Percentiles rank a stretch among this genome's conserved stretches.
Conservation (phyloP, 2,797 vertebrate genomes). For the Danio albolineatus region DNA sequence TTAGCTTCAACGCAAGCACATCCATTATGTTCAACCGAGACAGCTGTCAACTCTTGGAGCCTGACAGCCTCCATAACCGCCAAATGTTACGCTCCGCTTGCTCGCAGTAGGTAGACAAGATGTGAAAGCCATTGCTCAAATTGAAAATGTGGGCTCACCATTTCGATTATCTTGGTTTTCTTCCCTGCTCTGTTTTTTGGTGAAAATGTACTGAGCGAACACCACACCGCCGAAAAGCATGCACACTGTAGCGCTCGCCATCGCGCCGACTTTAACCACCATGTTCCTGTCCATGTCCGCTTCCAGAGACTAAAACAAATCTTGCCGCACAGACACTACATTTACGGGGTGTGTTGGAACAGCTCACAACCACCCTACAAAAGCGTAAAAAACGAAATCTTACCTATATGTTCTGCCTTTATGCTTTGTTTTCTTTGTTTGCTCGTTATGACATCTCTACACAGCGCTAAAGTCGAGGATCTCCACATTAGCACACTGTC, state of each 20-base stretch:
- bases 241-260: constrained; percentile 91
- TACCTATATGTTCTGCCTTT: too few species aligned
- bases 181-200: constrained; percentile 92
- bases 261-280: constrained; percentile 90
- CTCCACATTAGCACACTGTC: too few species aligned
- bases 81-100: background rate
- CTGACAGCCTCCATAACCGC: too few species aligned
- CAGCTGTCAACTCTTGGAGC: background rate
- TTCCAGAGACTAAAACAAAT: background rate
- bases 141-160: constrained; percentile 80
- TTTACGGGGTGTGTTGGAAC: background rate
- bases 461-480: too few species aligned
- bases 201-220: constrained; percentile 94
- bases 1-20: background rate
- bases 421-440: too few species aligned
- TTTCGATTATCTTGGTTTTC: constrained; percentile 96
- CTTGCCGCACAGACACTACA: constrained; percentile 4
- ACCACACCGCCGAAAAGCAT: constrained; percentile 89
- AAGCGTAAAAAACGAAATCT: too few species aligned
- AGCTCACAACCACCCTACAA: background rate
- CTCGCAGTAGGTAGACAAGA: background rate
- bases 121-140: constrained; percentile 49
- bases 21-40: background rate
- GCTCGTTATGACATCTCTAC: too few species aligned
- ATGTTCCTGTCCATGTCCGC: constrained; percentile 86